Base-by-base conservation (phyloP, 2,888 invertebrate species). In the Polymixis lichenea region DNA sequence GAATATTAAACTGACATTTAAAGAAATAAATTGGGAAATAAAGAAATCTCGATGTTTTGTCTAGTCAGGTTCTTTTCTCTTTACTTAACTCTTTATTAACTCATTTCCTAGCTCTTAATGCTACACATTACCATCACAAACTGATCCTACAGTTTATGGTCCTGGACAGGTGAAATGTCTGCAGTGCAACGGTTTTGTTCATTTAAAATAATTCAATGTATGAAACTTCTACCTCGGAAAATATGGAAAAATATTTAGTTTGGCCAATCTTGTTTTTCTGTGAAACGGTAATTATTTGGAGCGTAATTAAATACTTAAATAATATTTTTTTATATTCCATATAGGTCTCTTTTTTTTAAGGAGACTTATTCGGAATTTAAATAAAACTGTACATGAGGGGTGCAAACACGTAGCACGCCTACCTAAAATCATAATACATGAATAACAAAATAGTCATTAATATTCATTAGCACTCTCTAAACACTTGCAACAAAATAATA, bases 391-490 rank as follows among this genome's bases (percentile, higher is more conserved):
- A 4, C 3, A 7, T 17, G 38, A 53, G 28, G 28, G 28, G 11
- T 55, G 28, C 5, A 55, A 55, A n/a, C n/a, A 72, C n/a, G 22
- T 25, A 43, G n/a, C 22, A 22, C 28, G 43, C 17, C 19, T 56
- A 5, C 15, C 19, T 46, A 19, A 15, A 55, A 11, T 8, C 19
- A n/a, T 72, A 28, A n/a, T 71, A 7, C 53, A 72, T 72, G 43
- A 46, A 28, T 28, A 71, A 38, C 1, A n/a, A 65, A n/a, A 22
- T 53, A 17, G 13, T 55, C 5, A 43, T 55, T 17, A 72, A 55
- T 72, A 71, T 72, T 53, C 55, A 72, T 58, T 56, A 51, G 17
- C 9, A 25, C 8, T 51, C 19, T 51, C 25, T 49, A 38, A 46
- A 62, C 32, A 56, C 38, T 53, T 55, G 17, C 46, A 51, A n/a